These are phyloP conservation scores for Oscheius myriophilus DNA, from an alignment of 2,888 invertebrate species.

Conservation along the genomic window DNA sequence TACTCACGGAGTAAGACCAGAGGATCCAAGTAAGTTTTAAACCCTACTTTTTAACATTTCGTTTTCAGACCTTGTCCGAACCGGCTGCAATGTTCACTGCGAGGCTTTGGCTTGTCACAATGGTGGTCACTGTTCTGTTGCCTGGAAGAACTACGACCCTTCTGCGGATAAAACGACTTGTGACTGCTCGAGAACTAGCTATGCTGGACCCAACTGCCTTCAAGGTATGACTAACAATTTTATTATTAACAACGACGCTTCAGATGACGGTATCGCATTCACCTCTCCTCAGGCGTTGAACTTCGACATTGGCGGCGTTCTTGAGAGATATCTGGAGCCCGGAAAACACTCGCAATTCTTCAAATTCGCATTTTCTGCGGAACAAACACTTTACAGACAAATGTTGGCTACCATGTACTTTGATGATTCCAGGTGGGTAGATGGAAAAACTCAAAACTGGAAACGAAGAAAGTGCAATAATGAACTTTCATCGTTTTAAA, in stretches of 20 bases:
- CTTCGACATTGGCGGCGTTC: constrained; percentile 52
- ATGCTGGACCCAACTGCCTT: constrained; percentile 53
- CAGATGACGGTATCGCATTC: constrained; percentile 23
- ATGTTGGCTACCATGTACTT: constrained; percentile 40
- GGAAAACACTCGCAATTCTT: constrained; percentile 43
- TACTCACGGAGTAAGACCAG: constrained; percentile 25
- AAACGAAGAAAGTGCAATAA: too few relatives aligned
- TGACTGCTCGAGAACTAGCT: constrained; percentile 63
- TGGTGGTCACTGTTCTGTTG: constrained; percentile 64
- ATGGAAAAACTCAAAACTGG: too few relatives aligned
- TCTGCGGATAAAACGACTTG: constrained; percentile 51
- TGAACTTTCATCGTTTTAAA: constrained; percentile 5
- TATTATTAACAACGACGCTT: background rate
- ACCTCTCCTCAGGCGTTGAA: constrained; percentile 28
- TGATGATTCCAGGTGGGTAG: constrained; percentile 36
- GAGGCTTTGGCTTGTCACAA: constrained; percentile 56
- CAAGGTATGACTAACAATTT: background rate
- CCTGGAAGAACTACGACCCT: constrained; percentile 61
- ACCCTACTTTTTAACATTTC: background rate
- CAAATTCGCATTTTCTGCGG: constrained; percentile 56
- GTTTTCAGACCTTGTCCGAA: constrained; percentile 49
- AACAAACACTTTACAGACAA: constrained; percentile 23
- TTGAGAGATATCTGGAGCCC: constrained; percentile 28
- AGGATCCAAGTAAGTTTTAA: constrained; percentile 25
- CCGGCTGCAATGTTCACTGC: constrained; percentile 60